phyloP scores from a whole-genome alignment of 2,113 vertebrate species.

The Psettodes erumei region DNA sequence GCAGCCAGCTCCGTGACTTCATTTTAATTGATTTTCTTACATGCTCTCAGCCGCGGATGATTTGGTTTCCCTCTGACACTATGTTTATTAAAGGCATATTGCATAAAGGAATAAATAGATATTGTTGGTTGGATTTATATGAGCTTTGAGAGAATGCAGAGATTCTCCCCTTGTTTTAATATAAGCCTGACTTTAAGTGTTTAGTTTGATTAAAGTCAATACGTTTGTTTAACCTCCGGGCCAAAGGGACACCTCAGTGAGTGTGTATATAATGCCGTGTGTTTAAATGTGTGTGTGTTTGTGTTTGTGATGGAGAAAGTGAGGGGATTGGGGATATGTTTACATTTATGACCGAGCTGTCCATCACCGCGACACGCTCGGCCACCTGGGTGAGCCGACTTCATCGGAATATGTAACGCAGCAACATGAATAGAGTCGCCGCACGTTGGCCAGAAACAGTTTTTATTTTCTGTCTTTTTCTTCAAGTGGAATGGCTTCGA shows the following conservation, averaged over 20 bases:
- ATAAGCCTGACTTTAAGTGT: slow-evolving; percentile 71
- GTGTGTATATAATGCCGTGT: background rate
- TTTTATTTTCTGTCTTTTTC: slow-evolving; percentile 71
- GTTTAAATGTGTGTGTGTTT: slow-evolving; percentile 8
- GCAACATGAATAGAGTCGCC: slow-evolving; percentile 32
- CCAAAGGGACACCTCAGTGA: slow-evolving; percentile 56
- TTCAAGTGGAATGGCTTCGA: slow-evolving; percentile 77
- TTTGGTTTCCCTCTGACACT: slow-evolving; percentile 92
- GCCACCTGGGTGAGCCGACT: slow-evolving; percentile 47
- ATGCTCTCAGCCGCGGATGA: slow-evolving; percentile 86
- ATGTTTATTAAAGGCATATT: slow-evolving; percentile 93
- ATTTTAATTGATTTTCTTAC: slow-evolving; percentile 98
- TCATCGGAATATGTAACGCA: slow-evolving; percentile 46
- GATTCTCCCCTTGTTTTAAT: slow-evolving; percentile 76
- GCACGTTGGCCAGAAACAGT: slow-evolving; percentile 47
- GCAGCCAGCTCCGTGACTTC: slow-evolving; percentile 88
- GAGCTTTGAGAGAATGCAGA: slow-evolving; percentile 76
- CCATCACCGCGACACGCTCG: slow-evolving; percentile 32
- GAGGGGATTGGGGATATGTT: slow-evolving; percentile 17
- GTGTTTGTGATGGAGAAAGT: slow-evolving; percentile 8
- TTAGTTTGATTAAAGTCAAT: slow-evolving; percentile 80
- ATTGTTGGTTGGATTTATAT: slow-evolving; percentile 83
- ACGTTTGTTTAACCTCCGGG: slow-evolving; percentile 73
- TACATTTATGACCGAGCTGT: slow-evolving; percentile 32
- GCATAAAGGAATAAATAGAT: slow-evolving; percentile 86